Base-by-base conservation (phyloP, 1,140 invertebrate species). In the Eupeodes corollae region DNA sequence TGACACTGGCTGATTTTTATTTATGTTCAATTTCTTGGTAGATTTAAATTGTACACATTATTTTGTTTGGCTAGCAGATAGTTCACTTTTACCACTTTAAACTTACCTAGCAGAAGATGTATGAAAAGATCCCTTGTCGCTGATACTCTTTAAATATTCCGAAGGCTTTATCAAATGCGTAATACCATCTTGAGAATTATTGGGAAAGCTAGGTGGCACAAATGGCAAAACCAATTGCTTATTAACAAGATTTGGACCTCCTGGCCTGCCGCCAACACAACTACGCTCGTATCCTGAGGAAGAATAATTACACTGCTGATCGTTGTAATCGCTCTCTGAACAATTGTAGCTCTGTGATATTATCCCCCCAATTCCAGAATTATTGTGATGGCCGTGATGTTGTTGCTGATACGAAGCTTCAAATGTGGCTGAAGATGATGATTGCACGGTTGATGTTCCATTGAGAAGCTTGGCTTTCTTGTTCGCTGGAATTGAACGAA, bases 141-240 rank as follows among this genome's bases (percentile, higher is more conserved):
- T 77, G 63, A 91, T 86, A 60, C 84, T 88, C 56, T 82, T 81
- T 48, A 93, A 73, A 69, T 93, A 93, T 67, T 93, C 89, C 32
- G 87, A 90, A 35, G 90, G 90, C 63, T 92, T 92, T 59, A 94
- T 90, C 38, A 92, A 76, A 35, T 82, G 78, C 63, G 89, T 83
- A 42, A 84, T 79, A 42, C 63, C 65, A 56, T 81, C 76, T 50
- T 76, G 72, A 19, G 74, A 57, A 55, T 73, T 73, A 59, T 78
- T 76, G 30, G 80, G 80, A 71, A 92, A 91, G 67, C 86, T 85
- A 19, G 89, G 88, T 39, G 88, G 88, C 63, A 92, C 84, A 74
- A 92, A 91, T 50, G 88, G 85, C 48, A 88, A 69, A 53, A 80
- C 85, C 67, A 86, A 77, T 68, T 88, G 86, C 68, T 85, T 87